Base-by-base conservation (phyloP, 2,797 vertebrate species). In the Pseudomugil tenellus region DNA sequence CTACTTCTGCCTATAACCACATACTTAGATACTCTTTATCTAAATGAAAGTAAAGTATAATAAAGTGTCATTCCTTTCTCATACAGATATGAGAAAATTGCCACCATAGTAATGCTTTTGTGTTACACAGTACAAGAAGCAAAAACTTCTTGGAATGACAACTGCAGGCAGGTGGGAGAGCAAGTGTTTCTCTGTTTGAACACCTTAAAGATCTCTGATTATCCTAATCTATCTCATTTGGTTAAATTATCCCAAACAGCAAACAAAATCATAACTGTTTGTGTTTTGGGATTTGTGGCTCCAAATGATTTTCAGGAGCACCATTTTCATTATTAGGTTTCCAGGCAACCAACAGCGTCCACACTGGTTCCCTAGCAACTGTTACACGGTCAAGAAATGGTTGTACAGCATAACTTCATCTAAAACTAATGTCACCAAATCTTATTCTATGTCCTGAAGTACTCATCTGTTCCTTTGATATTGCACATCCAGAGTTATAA, bases 381-480 rank as follows among this genome's bases (percentile, higher is more conserved):
- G n/a, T 21, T 62, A 28, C 62, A 21, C 48, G 14, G n/a, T 39
- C 8, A 21, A 23, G n/a, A 72, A 58, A 31, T 19, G 46, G 9
- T 46, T 65, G 5, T 17, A 17, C 11, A 49, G 29, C 2, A 4
- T 23, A 48, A 23, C 31, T 53, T 1, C 0, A 19, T n/a, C 23
- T 29, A 34, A 58, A 62, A 43, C 6, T 23, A 53, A 14, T 21
- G 11, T 58, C 54, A 23, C 10, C 37, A 57, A 41, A 52, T 16
- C 55, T 26, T 28, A 19, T 2, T 16, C 1, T 12, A 26, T 59
- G 21, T 28, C 21, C 35, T 3, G 46, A 52, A 74, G 64, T 67
- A 53, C 57, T 37, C 0, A 57, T 29, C 51, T 62, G 31, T 43
- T 32, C 17, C 32, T 70, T 56, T 67, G 58, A 53, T 71, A 10